A percentile compares a stretch with the other conserved stretches of the same genome.
Evolutionary conservation across 2,888 invertebrate genomes (phyloP).

Genomic region (Drosophila pegasa): DNA sequence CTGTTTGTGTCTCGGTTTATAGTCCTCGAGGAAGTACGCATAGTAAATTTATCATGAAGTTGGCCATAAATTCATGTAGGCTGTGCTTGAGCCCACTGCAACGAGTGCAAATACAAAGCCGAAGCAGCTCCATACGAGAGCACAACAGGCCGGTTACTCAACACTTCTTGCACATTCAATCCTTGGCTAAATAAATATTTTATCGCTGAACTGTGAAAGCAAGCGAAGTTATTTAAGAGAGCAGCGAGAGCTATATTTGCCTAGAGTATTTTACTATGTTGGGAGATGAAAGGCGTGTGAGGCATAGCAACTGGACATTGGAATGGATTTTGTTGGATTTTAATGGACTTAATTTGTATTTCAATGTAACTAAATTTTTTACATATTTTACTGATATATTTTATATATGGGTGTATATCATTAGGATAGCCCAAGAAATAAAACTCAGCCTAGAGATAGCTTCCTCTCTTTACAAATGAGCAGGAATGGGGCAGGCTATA

Average conservation of each 20-base stretch:
- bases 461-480: too few relatives aligned
- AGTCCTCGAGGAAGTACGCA: conserved; percentile 12
- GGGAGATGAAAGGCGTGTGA: too few relatives aligned
- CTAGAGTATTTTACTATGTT: not conserved
- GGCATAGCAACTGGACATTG: not conserved
- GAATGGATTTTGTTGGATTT: not conserved
- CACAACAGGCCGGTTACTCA: conserved; percentile 4
- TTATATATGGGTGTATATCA: too few relatives aligned
- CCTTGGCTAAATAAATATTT: conserved; percentile 7
- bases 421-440: too few relatives aligned
- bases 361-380: too few relatives aligned
- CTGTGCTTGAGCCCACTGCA: not conserved
- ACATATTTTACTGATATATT: too few relatives aligned
- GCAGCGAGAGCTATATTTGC: conserved; percentile 4
- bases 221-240: not conserved
- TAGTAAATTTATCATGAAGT: conserved; percentile 38
- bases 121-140: conserved; percentile 6
- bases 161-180: not conserved
- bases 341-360: not conserved
- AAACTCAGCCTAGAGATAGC: too few relatives aligned
- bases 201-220: not conserved
- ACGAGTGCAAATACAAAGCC: conserved; percentile 14
- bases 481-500: too few relatives aligned
- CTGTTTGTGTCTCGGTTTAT: conserved; percentile 1
- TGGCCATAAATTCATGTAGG: conserved; percentile 42